Conservation (phyloP, 2,888 invertebrate species). For the Microctonus aethiopoides region DNA sequence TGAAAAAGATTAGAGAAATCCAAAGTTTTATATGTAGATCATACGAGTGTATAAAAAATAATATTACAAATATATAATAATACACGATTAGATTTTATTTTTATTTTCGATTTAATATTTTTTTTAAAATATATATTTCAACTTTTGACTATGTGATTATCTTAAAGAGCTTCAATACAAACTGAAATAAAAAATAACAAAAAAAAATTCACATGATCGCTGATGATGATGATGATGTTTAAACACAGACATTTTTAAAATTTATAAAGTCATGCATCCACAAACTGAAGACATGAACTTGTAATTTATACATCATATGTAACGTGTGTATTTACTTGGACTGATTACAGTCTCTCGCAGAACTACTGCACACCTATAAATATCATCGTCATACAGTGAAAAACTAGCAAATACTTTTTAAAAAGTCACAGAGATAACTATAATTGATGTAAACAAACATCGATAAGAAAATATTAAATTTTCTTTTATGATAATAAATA, state of each 20-base stretch:
- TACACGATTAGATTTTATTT: too few species aligned
- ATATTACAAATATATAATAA: too few species aligned
- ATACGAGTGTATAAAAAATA: too few species aligned
- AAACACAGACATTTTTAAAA: background rate
- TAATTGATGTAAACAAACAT: background rate
- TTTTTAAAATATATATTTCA: too few species aligned
- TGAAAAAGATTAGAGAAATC: background rate
- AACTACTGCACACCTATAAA: slow-evolving; percentile 18
- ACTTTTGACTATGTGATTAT: too few species aligned
- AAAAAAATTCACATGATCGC: background rate
- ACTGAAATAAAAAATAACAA: too few species aligned
- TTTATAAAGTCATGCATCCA: background rate
- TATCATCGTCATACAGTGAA: slow-evolving; percentile 5
- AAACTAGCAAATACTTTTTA: slow-evolving; percentile 21
- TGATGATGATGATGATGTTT: background rate
- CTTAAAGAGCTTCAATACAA: too few species aligned
- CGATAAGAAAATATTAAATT: background rate
- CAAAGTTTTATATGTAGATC: too few species aligned
- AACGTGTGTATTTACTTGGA: slow-evolving; percentile 54
- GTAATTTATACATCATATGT: slow-evolving; percentile 49
- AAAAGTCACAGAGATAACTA: background rate
- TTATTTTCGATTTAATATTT: too few species aligned
- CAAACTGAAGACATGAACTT: background rate
- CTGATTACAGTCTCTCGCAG: slow-evolving; percentile 60
- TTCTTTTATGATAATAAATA: background rate